A percentile compares a stretch with the other conserved stretches of the same genome.
Evolutionary conservation across 2,113 vertebrate genomes (phyloP).

Genomic region (Caracal caracal): DNA sequence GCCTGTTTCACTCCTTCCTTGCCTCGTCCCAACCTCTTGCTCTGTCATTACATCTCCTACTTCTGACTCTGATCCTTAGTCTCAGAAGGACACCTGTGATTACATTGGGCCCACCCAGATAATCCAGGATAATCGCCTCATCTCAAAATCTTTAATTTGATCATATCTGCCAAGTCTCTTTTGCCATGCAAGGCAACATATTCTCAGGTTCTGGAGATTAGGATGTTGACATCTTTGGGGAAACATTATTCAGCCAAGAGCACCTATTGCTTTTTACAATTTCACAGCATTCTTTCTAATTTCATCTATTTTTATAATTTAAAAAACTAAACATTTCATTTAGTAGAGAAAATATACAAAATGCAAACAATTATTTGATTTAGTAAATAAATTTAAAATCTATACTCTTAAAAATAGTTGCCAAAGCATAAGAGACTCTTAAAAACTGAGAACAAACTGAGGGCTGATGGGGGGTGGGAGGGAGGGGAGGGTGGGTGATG

Average conservation of each 20-base stretch:
- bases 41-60: neutral
- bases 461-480: no score
- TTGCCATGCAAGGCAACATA: neutral
- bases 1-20: neutral
- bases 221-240: neutral
- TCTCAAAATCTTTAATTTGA: neutral
- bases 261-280: neutral
- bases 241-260: no score
- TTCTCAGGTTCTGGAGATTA: neutral
- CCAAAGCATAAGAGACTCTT: no score
- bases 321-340: neutral
- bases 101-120: neutral
- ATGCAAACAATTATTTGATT: neutral
- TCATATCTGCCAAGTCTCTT: neutral
- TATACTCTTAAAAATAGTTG: neutral
- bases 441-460: no score
- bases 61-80: neutral
- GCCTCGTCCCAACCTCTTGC: neutral
- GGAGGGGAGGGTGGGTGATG: no score
- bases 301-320: neutral
- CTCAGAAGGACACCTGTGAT: neutral
- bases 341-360: neutral
- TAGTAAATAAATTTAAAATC: neutral
- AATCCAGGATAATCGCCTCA: neutral
- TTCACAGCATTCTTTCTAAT: neutral